Base-by-base conservation (phyloP, 2,113 vertebrate species). In the Callionymus lyra region DNA sequence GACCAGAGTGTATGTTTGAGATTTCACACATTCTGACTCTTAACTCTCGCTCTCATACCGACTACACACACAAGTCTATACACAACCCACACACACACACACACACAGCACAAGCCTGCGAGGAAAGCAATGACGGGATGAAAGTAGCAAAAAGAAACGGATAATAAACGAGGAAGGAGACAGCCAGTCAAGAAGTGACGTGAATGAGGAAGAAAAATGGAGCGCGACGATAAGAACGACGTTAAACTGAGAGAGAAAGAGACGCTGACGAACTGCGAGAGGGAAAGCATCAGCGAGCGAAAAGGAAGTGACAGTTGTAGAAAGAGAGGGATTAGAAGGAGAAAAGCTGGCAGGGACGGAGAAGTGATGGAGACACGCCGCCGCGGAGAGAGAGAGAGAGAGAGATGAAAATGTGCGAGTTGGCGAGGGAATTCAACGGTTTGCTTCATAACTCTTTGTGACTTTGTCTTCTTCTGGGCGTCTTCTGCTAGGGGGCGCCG, bases 111-210 rank as follows among this genome's bases (percentile, higher is more conserved):
- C 43, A 39, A 41, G 42, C 47, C 46, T 51, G 47, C 49, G 47
- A 49, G 38, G 49, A 59, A 53, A 68, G 46, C 44, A 60, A 60
- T 60, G 66, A 59, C 19, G 50, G 47, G 44, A 59, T 65, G 48
- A 27, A 71, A 75, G 44, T 63, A 52, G 60, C 57, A 59, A 51
- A 61, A 63, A 67, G 46, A 40, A 44, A 61, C 50, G 40, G 44
- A 56, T 54, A 55, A 54, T 40, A 41, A 41, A 44, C 14, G 31
- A 27, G 36, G 27, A 11, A 45, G n/a, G 19, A 17, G 31, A n/a
- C 40, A 65, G 39, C 39, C 16, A 31, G 47, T 10, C 16, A 49
- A 11, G 27, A 54, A 49, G 33, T 47, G 36, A 15, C 42, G 16
- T 38, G 35, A 45, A 57, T 34, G 13, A 38, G 10, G 9, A 10